Base-by-base conservation (phyloP, 2,113 vertebrate species). In the Rhinichthys klamathensis region DNA sequence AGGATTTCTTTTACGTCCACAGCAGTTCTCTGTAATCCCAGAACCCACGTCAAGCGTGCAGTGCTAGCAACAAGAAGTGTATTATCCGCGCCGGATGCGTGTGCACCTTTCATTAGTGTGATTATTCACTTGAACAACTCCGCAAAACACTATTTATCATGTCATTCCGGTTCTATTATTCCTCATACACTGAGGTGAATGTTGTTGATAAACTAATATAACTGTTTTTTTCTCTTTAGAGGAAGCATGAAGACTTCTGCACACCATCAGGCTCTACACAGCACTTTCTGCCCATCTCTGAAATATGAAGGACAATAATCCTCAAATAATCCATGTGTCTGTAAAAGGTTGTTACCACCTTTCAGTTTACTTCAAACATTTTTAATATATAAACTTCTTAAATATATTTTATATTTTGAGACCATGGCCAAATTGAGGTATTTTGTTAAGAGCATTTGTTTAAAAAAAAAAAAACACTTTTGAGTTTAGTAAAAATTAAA, bases 231-330 rank as follows among this genome's bases (percentile, higher is more conserved):
- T 77, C 30, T 78, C 27, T 87, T 77, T 78, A 90, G 89, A 85
- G 70, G 75, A 83, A 56, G 89, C 87, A 76, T 89, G 82, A 90
- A 35, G 63, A 9, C n/a, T 25, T 54, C 11, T 27, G 83, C 11
- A n/a, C 15, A 18, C 30, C 46, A 75, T 73, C 69, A 12, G 25
- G 5, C 25, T 8, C 16, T 6, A 54, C 9, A 11, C 4, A 10
- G 1, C 27, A 23, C 74, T 54, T 38, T 78, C 32, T 25, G 23
- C 11, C 15, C 25, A 32, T 16, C 27, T 15, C 74, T 32, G 13
- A 38, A 35, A 60, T 13, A 35, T 38, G 51, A 35, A 56, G 30
- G 6, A 58, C 38, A 80, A 79, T 2, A 32, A 56, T 35, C 18
- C 4, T 23, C 9, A 6, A 5, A 51, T 51, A 4, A 16, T 51